Evolutionary conservation across 2,888 invertebrate genomes (phyloP), one percentile per base, ranked within the genome.

Genomic region (Hesperia comma): DNA sequence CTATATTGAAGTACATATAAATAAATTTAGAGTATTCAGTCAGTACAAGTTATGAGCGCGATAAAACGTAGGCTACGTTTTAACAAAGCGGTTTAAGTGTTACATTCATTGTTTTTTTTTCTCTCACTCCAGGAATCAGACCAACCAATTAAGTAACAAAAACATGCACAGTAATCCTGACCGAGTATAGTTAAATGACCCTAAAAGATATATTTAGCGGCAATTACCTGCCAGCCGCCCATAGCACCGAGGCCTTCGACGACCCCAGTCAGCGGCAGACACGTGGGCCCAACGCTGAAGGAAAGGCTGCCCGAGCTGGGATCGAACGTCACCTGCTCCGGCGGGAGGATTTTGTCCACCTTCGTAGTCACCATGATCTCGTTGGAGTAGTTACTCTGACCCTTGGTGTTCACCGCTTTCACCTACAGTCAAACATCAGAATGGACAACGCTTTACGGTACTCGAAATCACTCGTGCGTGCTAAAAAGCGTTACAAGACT

Each of bases 361-460:
- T 96, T 95, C 0, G 98, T 98, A 5, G 96, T 95, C 49, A 95
- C 96, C 0, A 95, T 94, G 55, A 97, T 95, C 82, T 97, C 97
- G 77, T 97, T 96, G 0, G 98, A 98, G 79, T 96, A 97, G 72
- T 97, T 96, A 70, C 98, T 98, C 74, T 96, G 95, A 15, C 97
- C 97, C 85, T 97, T 97, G 0, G 97, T 96, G 81, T 98, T 98
- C 71, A 97, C 94, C 0, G 98, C 98, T 88, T 97, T 97, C 68
- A 97, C 95, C 95, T 95, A 83, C 67, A 71, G 55, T 67, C 61
- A 58, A 58, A 62, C 5, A 58, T 46, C 2, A 1, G 12, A 57
- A 51, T 77, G 71, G 74, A 70, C 72, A 63, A 75, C 75, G 63
- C 43, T 61, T 43, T 37, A 60, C 55, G 37, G 57, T 72, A 69